Evolutionary conservation across 2,797 vertebrate species (phyloP).

Genomic region (Ispidina picta): DNA sequence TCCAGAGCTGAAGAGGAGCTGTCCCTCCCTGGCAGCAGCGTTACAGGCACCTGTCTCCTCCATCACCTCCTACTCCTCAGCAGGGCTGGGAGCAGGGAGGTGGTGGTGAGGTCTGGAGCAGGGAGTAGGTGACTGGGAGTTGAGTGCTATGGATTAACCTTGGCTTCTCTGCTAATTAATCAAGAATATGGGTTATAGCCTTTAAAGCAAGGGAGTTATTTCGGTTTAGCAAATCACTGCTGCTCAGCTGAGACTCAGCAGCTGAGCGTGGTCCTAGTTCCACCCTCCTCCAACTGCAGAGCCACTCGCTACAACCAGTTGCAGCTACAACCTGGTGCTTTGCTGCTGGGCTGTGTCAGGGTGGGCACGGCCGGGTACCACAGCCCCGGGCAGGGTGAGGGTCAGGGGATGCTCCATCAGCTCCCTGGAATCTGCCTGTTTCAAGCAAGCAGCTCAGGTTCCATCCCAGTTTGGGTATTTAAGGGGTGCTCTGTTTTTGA

Average conservation of each 20-base stretch:
- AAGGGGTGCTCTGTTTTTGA: neutral
- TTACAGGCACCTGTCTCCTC: neutral
- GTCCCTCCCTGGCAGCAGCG: neutral
- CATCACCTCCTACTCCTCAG: neutral
- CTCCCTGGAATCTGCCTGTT: neutral
- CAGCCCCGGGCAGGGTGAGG: neutral
- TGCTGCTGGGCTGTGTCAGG: neutral
- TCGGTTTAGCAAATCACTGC: constrained; percentile 12
- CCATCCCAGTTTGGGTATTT: neutral
- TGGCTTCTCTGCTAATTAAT: constrained; percentile 41
- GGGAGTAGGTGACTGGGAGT: neutral
- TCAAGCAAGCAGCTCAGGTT: neutral
- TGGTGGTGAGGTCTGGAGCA: neutral
- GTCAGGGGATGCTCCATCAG: rapidly evolving
- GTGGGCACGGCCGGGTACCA: neutral
- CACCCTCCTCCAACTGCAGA: neutral
- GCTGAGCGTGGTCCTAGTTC: neutral
- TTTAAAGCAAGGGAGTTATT: neutral
- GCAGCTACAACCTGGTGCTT: neutral
- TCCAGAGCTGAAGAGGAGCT: neutral
- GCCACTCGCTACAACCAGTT: neutral
- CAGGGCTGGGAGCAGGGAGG: neutral
- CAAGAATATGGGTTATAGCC: constrained; percentile 21
- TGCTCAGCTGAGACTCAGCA: constrained; percentile 19
- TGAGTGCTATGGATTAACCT: neutral